phyloP scores from a whole-genome alignment of 2,888 invertebrate species.

The Cephus pulcher region DNA sequence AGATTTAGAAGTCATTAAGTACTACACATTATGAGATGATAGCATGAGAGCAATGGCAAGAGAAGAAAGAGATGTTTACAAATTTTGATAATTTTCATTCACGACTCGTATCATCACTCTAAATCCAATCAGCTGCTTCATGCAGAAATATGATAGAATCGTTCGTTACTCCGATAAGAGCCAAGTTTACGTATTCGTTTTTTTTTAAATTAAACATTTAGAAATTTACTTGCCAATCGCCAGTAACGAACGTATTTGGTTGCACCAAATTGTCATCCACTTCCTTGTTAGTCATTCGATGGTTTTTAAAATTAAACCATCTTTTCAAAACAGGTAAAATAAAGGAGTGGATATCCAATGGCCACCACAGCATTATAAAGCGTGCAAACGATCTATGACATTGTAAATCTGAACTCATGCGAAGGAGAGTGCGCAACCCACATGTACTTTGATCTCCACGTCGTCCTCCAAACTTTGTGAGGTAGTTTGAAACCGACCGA shows the following conservation, averaged over 20 bases:
- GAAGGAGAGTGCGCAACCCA: conserved; percentile 52
- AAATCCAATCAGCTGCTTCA: not conserved
- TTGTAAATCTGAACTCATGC: conserved; percentile 26
- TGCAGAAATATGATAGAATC: not conserved
- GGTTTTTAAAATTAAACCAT: not conserved
- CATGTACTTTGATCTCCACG: conserved; percentile 88
- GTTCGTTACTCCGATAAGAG: not conserved
- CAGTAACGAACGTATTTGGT: not conserved
- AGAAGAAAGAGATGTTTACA: not conserved
- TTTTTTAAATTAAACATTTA: not conserved
- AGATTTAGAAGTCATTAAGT: conserved; percentile 30
- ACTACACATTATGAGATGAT: not conserved
- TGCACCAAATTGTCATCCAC: not conserved
- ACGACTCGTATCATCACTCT: not conserved
- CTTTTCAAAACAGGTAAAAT: conserved; percentile 8
- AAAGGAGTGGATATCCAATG: conserved; percentile 3
- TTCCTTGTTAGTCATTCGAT: not conserved
- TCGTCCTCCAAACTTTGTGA: conserved; percentile 93
- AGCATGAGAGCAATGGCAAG: not conserved
- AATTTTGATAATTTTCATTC: not conserved
- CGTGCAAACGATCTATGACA: conserved; percentile 39
- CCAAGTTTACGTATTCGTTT: not conserved
- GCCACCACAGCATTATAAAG: not conserved
- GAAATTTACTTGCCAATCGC: not conserved
- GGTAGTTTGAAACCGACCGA: conserved; percentile 93